Evolutionary conservation across 2,113 vertebrate species (phyloP), one percentile per base, ranked within the genome.

Genomic region (Gorsachius goisagi): DNA sequence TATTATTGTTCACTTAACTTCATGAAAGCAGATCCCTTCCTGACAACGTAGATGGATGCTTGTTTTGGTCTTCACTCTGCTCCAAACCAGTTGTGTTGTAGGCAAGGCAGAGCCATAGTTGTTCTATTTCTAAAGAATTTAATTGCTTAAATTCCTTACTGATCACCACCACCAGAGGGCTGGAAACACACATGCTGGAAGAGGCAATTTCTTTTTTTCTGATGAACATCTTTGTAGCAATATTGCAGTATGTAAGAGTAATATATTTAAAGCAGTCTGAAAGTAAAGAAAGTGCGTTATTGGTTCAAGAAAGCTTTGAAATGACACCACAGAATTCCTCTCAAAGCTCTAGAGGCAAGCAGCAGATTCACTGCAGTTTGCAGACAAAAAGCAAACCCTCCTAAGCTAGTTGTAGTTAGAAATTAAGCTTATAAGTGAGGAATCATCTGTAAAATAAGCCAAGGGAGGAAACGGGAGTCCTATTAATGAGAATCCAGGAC

Each of bases 101-200:
- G 68, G 62, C 62, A 49, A 3, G 1, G 0, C 62, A 74, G 41
- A 74, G 16, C 37, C 32, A 4, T 11, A 13, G 3, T 68, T 63
- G 21, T 35, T 35, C 27, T 35, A 12, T 47, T 86, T 72, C 39
- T 87, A 9, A 75, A 24, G 6, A 58, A 37, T 80, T 60, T 27
- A 17, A 33, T 17, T 45, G 23, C 16, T 58, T 35, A 7, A 26
- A 13, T 21, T 50, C 32, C 18, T 14, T 69, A 9, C 49, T 63
- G 33, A 15, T 82, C 62, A 17, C 21, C 37, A 60, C 95, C 95
- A 93, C 39, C 90, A 94, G 95, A 63, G 88, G 94, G 95, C 94
- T 83, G 62, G 39, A 27, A 91, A 63, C 11, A 12, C 37, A 44
- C 37, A 15, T 0, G 1, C 11, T 41, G 44, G 55, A 50, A 30